phyloP scores from a whole-genome alignment of 64 coral and sea anemone species.

The Exaiptasia diaphana region DNA sequence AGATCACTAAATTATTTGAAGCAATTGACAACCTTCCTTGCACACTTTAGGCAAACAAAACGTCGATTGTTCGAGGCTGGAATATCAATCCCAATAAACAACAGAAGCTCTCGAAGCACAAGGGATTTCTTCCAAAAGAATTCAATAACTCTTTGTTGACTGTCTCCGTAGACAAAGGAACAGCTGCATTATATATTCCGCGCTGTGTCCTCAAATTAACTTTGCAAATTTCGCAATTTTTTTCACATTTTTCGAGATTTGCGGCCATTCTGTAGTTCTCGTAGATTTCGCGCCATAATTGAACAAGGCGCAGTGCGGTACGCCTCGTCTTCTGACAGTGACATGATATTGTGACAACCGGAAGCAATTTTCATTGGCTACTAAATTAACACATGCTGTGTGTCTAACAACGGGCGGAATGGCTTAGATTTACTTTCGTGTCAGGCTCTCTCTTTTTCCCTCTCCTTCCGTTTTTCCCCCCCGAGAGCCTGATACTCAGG shows the following conservation, averaged over 20 bases:
- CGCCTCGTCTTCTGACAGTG: too few relatives aligned
- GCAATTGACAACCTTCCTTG: conserved; percentile 17
- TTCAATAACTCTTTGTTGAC: background rate
- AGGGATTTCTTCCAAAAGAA: background rate
- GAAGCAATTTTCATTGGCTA: too few relatives aligned
- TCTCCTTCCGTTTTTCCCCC: too few relatives aligned
- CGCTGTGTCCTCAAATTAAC: conserved; percentile 22
- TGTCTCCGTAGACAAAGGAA: background rate
- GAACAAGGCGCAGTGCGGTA: too few relatives aligned
- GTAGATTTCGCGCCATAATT: too few relatives aligned
- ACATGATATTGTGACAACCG: too few relatives aligned
- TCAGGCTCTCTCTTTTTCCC: too few relatives aligned
- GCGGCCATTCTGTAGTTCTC: too few relatives aligned
- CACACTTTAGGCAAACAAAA: background rate
- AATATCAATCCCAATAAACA: background rate
- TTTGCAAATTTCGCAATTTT: conserved; percentile 18
- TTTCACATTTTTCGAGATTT: background rate
- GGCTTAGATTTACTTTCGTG: too few relatives aligned
- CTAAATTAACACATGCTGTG: too few relatives aligned
- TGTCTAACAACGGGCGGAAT: too few relatives aligned
- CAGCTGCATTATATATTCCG: conserved; percentile 10
- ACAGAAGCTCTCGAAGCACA: background rate
- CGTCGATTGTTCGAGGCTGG: background rate
- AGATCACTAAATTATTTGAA: background rate
- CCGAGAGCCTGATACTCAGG: too few relatives aligned